Percentiles rank a stretch among this genome's conserved stretches.
Conservation (phyloP, 2,888 invertebrate species). For the Drosophila borealis region DNA sequence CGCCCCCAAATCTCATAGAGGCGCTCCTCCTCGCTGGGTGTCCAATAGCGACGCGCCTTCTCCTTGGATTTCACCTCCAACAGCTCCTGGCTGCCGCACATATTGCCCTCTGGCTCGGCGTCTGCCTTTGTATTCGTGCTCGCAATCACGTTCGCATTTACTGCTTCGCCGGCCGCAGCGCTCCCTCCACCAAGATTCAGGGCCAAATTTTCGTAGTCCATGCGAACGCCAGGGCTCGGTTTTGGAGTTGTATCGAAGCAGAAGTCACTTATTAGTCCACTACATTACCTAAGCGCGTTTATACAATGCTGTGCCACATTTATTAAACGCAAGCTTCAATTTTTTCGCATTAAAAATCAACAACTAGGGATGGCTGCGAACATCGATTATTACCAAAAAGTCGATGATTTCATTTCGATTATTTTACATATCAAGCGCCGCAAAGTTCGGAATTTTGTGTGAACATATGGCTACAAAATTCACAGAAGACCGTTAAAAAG, state of each 20-base stretch:
- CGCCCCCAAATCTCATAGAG: slow-evolving; percentile 82
- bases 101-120: slow-evolving; percentile 36
- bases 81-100: slow-evolving; percentile 68
- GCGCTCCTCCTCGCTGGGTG: slow-evolving; percentile 79
- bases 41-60: slow-evolving; percentile 81
- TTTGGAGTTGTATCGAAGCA: slow-evolving; percentile 9
- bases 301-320: slow-evolving; percentile 22
- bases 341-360: slow-evolving; percentile 73
- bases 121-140: slow-evolving; percentile 37
- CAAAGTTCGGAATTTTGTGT: too few relatives aligned
- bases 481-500: not conserved
- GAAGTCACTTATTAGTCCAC: not conserved
- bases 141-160: slow-evolving; percentile 39
- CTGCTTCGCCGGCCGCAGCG: slow-evolving; percentile 34
- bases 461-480: too few relatives aligned
- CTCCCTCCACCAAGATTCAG: slow-evolving; percentile 44
- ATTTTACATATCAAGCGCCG: not conserved
- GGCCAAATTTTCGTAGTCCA: slow-evolving; percentile 68
- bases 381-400: slow-evolving; percentile 36
- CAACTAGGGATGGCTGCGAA: slow-evolving; percentile 55
- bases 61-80: slow-evolving; percentile 72
- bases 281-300: slow-evolving; percentile 8
- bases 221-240: slow-evolving; percentile 22
- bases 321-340: slow-evolving; percentile 17
- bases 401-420: slow-evolving; percentile 23